These are phyloP conservation scores for Dromius quadrimaculatus DNA, from an alignment of 2,888 invertebrate genomes.

Conservation along the genomic window DNA sequence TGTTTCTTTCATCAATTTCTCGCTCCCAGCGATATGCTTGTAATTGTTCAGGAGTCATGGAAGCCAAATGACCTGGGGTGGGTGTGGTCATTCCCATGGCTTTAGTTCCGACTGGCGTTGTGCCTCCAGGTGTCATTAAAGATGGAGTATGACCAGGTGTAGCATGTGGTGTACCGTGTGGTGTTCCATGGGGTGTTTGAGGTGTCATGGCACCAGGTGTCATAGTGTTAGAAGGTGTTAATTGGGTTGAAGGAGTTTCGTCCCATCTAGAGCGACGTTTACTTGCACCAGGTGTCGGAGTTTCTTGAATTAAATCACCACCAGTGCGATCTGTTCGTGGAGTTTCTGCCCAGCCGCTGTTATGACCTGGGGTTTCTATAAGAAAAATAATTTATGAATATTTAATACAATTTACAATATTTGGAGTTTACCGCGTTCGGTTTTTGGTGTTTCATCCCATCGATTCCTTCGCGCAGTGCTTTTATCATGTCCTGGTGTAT, in stretches of 20 bases:
- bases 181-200: constrained; percentile 79
- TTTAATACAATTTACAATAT: background rate
- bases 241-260: constrained; percentile 89
- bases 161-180: constrained; percentile 78
- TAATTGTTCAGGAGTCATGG: constrained; percentile 99
- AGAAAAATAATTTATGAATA: constrained; percentile 10
- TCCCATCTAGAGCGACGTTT: constrained; percentile 99
- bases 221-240: constrained; percentile 72
- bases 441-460: constrained; percentile 99
- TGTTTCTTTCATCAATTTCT: constrained; percentile 97
- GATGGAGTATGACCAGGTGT: constrained; percentile 76
- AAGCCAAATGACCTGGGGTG: constrained; percentile 91
- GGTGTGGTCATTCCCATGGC: constrained; percentile 99
- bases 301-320: constrained; percentile 76
- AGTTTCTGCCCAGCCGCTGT: constrained; percentile 99
- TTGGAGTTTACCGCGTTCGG: constrained; percentile 79
- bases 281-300: constrained; percentile 93
- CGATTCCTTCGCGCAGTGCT: constrained; percentile 89
- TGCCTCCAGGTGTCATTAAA: constrained; percentile 83
- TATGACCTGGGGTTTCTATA: constrained; percentile 96
- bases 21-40: constrained; percentile 98
- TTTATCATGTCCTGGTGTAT: constrained; percentile 83
- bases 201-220: constrained; percentile 76
- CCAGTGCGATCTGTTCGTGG: constrained; percentile 93
- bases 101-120: constrained; percentile 90